Evolutionary conservation across 2,888 invertebrate genomes (phyloP).

Genomic region (Aproaerema taeniolella): DNA sequence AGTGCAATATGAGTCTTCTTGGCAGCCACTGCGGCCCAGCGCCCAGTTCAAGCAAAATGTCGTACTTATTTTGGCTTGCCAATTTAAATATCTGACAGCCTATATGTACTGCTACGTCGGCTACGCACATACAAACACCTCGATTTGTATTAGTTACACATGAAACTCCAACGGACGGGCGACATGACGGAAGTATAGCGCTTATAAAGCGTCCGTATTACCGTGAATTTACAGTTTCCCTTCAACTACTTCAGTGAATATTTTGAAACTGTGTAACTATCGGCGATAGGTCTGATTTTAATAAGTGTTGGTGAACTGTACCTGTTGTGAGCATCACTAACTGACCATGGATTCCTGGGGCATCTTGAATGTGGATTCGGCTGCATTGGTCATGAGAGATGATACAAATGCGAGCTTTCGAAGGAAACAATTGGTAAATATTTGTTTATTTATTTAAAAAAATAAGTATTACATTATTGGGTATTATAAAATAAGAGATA

Average conservation of each 20-base stretch:
- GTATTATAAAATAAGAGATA: no score
- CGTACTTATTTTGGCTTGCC: slow-evolving; percentile 76
- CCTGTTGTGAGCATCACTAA: no score
- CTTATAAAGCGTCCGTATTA: slow-evolving; percentile 24
- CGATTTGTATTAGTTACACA: slow-evolving; percentile 32
- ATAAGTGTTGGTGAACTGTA: no score
- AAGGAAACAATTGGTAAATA: slow-evolving; percentile 40
- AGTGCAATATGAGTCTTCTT: slow-evolving; percentile 70
- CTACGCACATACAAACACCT: slow-evolving; percentile 25
- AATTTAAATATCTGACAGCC: slow-evolving; percentile 59
- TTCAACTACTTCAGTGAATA: slow-evolving; percentile 40
- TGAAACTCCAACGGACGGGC: slow-evolving; percentile 29
- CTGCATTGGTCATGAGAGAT: slow-evolving; percentile 83
- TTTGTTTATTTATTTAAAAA: no score
- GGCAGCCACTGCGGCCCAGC: slow-evolving; percentile 51
- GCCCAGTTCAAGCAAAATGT: slow-evolving; percentile 75
- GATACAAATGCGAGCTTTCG: slow-evolving; percentile 77
- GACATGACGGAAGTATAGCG: slow-evolving; percentile 32
- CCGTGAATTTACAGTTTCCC: slow-evolving; percentile 32
- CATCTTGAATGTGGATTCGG: slow-evolving; percentile 80
- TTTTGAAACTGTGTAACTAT: slow-evolving; percentile 25
- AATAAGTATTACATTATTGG: no score
- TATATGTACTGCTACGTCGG: slow-evolving; percentile 27
- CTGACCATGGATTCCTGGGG: slow-evolving; percentile 84
- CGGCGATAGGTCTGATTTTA: slow-evolving; percentile 19